A percentile compares a stretch with the other conserved stretches of the same genome.
Evolutionary conservation across 2,888 invertebrate species (phyloP).

Genomic region (Idaea aversata): DNA sequence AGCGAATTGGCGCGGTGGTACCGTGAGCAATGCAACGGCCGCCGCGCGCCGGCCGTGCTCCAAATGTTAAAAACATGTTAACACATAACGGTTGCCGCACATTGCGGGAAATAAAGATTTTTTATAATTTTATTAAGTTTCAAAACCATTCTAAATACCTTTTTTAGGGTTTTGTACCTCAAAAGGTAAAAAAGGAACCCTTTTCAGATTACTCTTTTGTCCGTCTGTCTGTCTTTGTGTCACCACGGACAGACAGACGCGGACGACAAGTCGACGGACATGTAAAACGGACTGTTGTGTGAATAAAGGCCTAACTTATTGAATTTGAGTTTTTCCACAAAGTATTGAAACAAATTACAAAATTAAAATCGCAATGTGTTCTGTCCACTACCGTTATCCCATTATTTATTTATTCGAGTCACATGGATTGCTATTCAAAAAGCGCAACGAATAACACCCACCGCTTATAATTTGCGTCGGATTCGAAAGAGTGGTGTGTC

Average conservation of each 20-base stretch:
- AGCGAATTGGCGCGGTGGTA: slow-evolving; percentile 28
- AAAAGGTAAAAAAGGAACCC: too few species aligned
- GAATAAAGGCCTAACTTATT: too few species aligned
- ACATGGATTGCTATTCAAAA: slow-evolving; percentile 44
- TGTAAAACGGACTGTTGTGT: too few species aligned
- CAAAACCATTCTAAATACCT: too few species aligned
- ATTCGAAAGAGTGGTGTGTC: slow-evolving; percentile 42
- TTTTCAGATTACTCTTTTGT: too few species aligned
- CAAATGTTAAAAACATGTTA: slow-evolving; percentile 30
- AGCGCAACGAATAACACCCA: slow-evolving; percentile 45
- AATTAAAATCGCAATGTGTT: slow-evolving; percentile 9
- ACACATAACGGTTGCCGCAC: slow-evolving; percentile 15
- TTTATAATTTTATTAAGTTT: too few species aligned
- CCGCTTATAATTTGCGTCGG: slow-evolving; percentile 54
- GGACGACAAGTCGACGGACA: too few species aligned
- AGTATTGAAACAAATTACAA: not conserved
- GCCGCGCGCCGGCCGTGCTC: slow-evolving; percentile 38
- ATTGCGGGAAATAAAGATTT: slow-evolving; percentile 2
- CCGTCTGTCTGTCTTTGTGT: too few species aligned
- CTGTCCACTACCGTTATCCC: slow-evolving; percentile 11
- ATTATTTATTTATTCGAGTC: slow-evolving; percentile 31
- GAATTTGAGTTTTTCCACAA: not conserved
- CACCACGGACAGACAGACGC: too few species aligned
- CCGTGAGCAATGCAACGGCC: slow-evolving; percentile 42
- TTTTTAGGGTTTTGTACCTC: too few species aligned